A percentile compares a stretch with the other conserved stretches of the same genome.
Evolutionary conservation across 2,888 invertebrate genomes (phyloP).

Genomic region (Drosophila mulleri): DNA sequence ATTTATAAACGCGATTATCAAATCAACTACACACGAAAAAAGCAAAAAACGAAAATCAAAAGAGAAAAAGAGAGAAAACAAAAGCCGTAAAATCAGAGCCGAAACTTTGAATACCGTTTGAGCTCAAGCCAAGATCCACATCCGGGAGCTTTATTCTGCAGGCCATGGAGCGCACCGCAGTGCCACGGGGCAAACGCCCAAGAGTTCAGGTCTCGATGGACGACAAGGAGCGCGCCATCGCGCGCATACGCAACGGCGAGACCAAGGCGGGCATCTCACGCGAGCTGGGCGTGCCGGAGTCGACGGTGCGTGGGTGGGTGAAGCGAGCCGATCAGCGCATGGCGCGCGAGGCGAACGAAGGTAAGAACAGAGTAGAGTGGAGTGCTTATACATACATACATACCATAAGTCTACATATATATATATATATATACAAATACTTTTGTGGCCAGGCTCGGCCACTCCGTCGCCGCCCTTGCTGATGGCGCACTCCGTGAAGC

Average conservation of each 20-base stretch:
- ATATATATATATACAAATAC: background rate
- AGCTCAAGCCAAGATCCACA: background rate
- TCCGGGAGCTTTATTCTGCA: too few species aligned
- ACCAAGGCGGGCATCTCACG: conserved; percentile 72
- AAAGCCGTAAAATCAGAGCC: background rate
- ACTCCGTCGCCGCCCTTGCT: background rate
- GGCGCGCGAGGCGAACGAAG: conserved; percentile 40
- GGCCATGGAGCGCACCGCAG: conserved; percentile 55
- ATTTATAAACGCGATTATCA: conserved; percentile 29
- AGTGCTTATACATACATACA: too few species aligned
- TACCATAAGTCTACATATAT: too few species aligned
- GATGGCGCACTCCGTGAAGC: conserved; percentile 6
- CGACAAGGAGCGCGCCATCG: conserved; percentile 67
- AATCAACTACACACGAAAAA: too few species aligned
- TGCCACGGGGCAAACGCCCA: conserved; percentile 66
- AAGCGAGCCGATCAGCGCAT: conserved; percentile 68
- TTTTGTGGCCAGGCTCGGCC: conserved; percentile 1
- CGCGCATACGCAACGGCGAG: conserved; percentile 68
- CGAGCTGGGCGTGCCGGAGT: conserved; percentile 72
- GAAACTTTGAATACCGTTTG: background rate
- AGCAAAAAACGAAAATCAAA: background rate
- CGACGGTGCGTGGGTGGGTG: conserved; percentile 72
- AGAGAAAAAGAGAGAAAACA: too few species aligned
- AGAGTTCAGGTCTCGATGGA: conserved; percentile 65
- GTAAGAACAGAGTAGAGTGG: conserved; percentile 49